Base-by-base conservation (phyloP, 2,113 vertebrate genomes). In the Mellivora capensis region DNA sequence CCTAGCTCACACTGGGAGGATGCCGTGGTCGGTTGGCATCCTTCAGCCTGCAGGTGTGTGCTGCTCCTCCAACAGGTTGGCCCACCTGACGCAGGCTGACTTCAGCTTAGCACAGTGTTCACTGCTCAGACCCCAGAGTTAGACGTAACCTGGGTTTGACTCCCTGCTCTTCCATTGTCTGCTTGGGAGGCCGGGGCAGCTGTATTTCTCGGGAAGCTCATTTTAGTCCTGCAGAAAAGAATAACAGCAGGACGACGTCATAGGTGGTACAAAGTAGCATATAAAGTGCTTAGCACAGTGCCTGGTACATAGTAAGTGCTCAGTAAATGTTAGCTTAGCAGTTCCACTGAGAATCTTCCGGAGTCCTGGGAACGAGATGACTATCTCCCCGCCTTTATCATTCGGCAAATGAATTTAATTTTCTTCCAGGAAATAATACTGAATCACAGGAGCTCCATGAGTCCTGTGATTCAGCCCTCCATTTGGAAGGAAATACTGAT, bases 251-350 rank as follows among this genome's bases (percentile, higher is more conserved):
- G 71, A 88, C 77, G 77, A 4, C 1, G 0, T 67, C 27, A 15
- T 29, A 91, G 62, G 52, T 81, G 23, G 5, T 87, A 71, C 77
- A 47, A 49, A 88, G 93, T 39, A 86, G 20, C 49, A 10, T 27
- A 23, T 57, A 25, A 91, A 71, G 87, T 93, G 93, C 91, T 97
- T 91, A 96, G 87, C 88, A 96, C 91, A 74, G 91, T 97, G 97
- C 98, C 96, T 97, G 18, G 59, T 96, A 96, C 47, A 82, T 93
- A 87, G 39, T 62, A 91, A 93, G 97, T 98, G 97, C 98, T 98
- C 97, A 97, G 93, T 98, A 98, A 98, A 97, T 96, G 97, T 91
- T 96, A 98, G 67, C 72, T 77, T 47, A 37, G n/a, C 59, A 76
- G 10, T 39, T 84, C 81, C n/a, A 7, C 62, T 52, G 54, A 76